Conservation (phyloP, 2,797 vertebrate species). For the Sciurus carolinensis region DNA sequence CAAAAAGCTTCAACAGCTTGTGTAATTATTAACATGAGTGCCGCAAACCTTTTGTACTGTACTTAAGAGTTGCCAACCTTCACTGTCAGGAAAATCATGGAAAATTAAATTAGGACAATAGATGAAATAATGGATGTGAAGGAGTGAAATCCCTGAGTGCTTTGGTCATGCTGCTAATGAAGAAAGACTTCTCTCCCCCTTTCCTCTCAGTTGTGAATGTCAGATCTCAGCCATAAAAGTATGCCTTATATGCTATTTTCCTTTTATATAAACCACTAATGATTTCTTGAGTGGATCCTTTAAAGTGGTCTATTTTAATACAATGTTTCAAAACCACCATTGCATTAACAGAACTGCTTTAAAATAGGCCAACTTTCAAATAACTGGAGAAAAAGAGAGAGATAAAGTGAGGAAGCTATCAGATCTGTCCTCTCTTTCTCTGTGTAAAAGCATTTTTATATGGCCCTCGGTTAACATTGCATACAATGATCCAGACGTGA, state of each 20-base stretch:
- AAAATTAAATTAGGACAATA: slow-evolving; percentile 79
- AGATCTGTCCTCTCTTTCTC: background rate
- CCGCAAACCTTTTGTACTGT: slow-evolving; percentile 74
- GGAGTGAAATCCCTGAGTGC: slow-evolving; percentile 75
- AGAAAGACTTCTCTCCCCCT: slow-evolving; percentile 73
- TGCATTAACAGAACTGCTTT: slow-evolving; percentile 76
- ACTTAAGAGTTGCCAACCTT: slow-evolving; percentile 72
- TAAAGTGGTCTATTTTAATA: slow-evolving; percentile 74
- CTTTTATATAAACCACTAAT: slow-evolving; percentile 72
- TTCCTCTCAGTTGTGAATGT: slow-evolving; percentile 66
- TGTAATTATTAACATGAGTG: slow-evolving; percentile 64
- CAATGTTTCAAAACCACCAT: slow-evolving; percentile 63
- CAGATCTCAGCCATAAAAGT: slow-evolving; percentile 71
- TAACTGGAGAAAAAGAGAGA: background rate
- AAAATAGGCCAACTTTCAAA: slow-evolving; percentile 64
- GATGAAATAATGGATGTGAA: slow-evolving; percentile 77
- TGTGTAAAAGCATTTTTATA: slow-evolving; percentile 58
- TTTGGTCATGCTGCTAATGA: slow-evolving; percentile 81
- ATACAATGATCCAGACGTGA: background rate
- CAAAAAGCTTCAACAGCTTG: slow-evolving; percentile 76
- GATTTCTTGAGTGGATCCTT: slow-evolving; percentile 74
- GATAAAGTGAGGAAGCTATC: background rate
- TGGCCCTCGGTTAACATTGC: background rate
- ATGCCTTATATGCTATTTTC: slow-evolving; percentile 47
- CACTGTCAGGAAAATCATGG: slow-evolving; percentile 74